Conservation (phyloP, 2,797 vertebrate genomes). For the Lagorchestes hirsutus region DNA sequence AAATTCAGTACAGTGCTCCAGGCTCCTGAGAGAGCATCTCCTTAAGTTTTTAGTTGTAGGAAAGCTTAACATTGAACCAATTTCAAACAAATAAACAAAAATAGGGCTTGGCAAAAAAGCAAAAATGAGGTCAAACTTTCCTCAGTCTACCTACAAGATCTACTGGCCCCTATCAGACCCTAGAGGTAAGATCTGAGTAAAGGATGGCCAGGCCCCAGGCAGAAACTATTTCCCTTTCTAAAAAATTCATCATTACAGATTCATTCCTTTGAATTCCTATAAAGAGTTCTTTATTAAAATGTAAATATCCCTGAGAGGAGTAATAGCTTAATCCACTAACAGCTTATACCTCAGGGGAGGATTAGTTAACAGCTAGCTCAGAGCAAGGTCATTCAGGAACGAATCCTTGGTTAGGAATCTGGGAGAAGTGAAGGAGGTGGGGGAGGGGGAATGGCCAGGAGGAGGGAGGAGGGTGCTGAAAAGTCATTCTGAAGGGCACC, state of each 20-base stretch:
- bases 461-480: neutral
- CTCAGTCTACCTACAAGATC: neutral
- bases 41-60: constrained; percentile 56
- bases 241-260: neutral
- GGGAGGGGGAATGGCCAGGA: neutral
- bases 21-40: constrained; percentile 58
- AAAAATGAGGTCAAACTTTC: neutral
- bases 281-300: neutral
- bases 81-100: constrained; percentile 63
- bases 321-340: neutral
- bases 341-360: neutral
- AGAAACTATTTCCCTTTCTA: neutral
- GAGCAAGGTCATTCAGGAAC: neutral
- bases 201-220: neutral
- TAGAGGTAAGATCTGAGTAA: neutral
- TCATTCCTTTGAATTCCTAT: neutral
- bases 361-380: neutral
- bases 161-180: neutral
- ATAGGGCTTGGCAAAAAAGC: neutral
- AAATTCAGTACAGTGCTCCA: constrained; percentile 41
- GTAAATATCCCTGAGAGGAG: neutral
- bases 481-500: neutral
- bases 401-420: neutral
- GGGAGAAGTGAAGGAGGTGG: neutral
- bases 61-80: constrained; percentile 53